Base-by-base conservation (phyloP, 1,140 invertebrate species). In the Camponotus floridanus region DNA sequence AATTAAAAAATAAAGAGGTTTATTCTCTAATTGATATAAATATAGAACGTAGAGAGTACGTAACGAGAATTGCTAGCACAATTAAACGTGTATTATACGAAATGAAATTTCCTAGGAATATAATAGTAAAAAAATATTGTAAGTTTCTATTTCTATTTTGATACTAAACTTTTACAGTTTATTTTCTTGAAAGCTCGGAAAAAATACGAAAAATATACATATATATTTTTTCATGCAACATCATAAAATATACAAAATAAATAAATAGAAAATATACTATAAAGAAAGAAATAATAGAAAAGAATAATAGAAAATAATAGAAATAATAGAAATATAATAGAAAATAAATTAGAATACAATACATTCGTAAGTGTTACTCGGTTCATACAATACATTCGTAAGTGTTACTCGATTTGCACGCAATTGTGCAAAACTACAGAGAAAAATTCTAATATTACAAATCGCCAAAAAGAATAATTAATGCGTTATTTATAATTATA, bases 281-380 rank as follows among this genome's bases (percentile, higher is more conserved):
- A n/a, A n/a, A n/a, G n/a, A n/a, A n/a, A n/a, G n/a, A n/a, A n/a
- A n/a, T n/a, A n/a, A n/a, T n/a, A n/a, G n/a, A n/a, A n/a, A n/a
- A n/a, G n/a, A n/a, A n/a, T n/a, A n/a, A n/a, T n/a, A n/a, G n/a
- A n/a, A n/a, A n/a, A n/a, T n/a, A n/a, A n/a, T n/a, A n/a, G n/a
- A n/a, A n/a, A n/a, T n/a, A n/a, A n/a, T n/a, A n/a, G n/a, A n/a
- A n/a, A n/a, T n/a, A n/a, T n/a, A n/a, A n/a, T n/a, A n/a, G n/a
- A n/a, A n/a, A 26, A 26, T 26, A 31, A 74, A 74, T 76, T 76
- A 42, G 3, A 42, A 15, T 42, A 76, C 7, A 15, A 51, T 48
- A 2, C 26, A 26, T 26, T 26, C 26, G 3, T 8, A 71, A 33
- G 45, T 31, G 31, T 8, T 33, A 71, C n/a, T 51, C n/a, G 11